Base-by-base conservation (phyloP, 2,113 vertebrate species). In the Serilophus lunatus region DNA sequence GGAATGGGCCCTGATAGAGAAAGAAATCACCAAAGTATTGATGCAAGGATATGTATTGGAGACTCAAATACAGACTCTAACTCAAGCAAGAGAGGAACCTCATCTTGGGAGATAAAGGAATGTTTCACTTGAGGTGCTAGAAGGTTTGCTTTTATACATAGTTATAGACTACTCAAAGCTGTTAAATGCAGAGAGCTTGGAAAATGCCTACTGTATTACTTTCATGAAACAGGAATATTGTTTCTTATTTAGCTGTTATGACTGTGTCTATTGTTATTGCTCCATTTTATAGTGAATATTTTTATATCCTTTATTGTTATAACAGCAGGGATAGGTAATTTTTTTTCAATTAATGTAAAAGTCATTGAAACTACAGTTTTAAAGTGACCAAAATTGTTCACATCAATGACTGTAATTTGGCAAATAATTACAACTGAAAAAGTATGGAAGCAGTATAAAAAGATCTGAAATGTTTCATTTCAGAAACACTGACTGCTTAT, bases 401-500 rank as follows among this genome's bases (percentile, higher is more conserved):
- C 59, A 74, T 68, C 59, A 59, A 33, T 77, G 35, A 77, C 64
- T 83, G 44, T 81, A 93, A 96, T 95, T 95, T 96, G 86, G 68
- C 79, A 92, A 96, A 94, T 83, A 94, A 93, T 95, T 94, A 31
- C 10, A 2, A 51, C 72, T 83, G 68, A 75, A 95, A 95, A 94
- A 96, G 71, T 77, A 92, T 31, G 47, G 71, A 90, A 95, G 68
- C 38, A 54, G 28, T 81, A 85, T 88, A 86, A 95, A 95, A 92
- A 87, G 92, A 71, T 75, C 72, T 78, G 82, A 93, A 92, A 94
- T 90, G 82, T 86, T 92, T 92, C 64, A 47, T 94, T 96, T 92
- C 85, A 86, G 90, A 81, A 81, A 88, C 64, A 81, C 88, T 88
- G 93, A 86, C 88, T 93, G 94, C 64, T 95, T 96, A 94, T 97